These are phyloP conservation scores for Oreotrochilus melanogaster DNA, from an alignment of 2,113 vertebrate genomes.

Conservation along the genomic window DNA sequence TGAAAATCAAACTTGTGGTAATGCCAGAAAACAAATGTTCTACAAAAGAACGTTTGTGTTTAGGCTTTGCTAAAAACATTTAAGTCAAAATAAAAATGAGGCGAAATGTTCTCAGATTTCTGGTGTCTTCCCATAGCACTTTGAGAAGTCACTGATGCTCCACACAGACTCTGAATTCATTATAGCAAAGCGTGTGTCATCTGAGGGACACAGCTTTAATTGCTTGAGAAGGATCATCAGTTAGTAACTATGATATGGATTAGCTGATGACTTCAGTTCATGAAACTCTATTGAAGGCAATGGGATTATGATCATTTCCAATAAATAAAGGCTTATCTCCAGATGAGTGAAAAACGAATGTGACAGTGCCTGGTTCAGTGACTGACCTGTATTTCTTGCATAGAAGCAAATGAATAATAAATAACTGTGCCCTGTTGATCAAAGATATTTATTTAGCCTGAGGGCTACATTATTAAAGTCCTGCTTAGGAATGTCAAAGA, in stretches of 20 bases:
- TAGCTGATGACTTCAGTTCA: conserved; percentile 40
- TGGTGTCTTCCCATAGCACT: background rate
- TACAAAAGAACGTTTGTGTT: background rate
- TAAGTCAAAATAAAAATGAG: background rate
- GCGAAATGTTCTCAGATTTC: background rate
- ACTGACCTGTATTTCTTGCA: conserved; percentile 43
- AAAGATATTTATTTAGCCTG: conserved; percentile 63
- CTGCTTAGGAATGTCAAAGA: conserved; percentile 34
- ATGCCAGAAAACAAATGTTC: background rate
- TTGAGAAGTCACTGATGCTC: background rate
- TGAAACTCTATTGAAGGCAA: conserved; percentile 22
- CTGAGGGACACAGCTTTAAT: conserved; percentile 11
- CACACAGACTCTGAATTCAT: background rate
- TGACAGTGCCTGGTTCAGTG: conserved; percentile 38
- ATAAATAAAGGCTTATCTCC: conserved; percentile 44
- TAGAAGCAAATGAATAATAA: conserved; percentile 64
- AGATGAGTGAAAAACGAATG: conserved; percentile 8
- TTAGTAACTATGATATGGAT: conserved; percentile 39
- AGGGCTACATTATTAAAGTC: conserved; percentile 50
- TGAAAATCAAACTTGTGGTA: background rate
- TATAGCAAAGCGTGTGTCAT: background rate
- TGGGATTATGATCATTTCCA: conserved; percentile 59
- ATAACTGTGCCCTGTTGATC: conserved; percentile 45
- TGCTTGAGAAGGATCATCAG: conserved; percentile 28
- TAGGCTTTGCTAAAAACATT: background rate